These are phyloP conservation scores for Clytia hemisphaerica DNA, from an alignment of 30 jellyfish, hydroid and myxozoan species.

Conservation along the genomic window DNA sequence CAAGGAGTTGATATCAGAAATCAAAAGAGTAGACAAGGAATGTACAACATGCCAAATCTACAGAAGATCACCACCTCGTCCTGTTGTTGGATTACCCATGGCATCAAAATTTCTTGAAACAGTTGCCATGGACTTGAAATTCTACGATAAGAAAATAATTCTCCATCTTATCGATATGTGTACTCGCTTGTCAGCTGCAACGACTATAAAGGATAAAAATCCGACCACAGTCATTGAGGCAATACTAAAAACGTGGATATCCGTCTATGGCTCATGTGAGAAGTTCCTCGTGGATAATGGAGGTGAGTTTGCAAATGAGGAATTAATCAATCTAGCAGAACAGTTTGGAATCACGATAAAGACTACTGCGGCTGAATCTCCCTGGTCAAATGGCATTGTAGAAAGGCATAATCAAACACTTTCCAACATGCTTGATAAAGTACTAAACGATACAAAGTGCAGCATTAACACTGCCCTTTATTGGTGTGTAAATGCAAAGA, in stretches of 20 bases:
- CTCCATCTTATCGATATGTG: slow-evolving; percentile 7
- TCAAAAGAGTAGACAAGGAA: neutral
- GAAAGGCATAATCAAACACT: slow-evolving; percentile 27
- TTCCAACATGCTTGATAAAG: slow-evolving; percentile 1
- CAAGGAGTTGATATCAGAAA: neutral
- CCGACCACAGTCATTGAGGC: neutral
- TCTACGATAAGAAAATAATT: too few species aligned
- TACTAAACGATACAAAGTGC: slow-evolving; percentile 13
- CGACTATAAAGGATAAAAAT: neutral
- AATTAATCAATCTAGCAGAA: neutral
- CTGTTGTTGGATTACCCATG: slow-evolving; percentile 28
- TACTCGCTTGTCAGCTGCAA: slow-evolving; percentile 13
- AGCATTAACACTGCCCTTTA: neutral
- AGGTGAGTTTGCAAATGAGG: slow-evolving; percentile 14
- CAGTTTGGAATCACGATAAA: neutral
- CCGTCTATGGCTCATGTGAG: slow-evolving; percentile 1
- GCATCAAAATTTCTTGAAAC: slow-evolving; percentile 23
- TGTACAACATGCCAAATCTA: slow-evolving; percentile 14
- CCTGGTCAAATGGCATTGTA: slow-evolving; percentile 15
- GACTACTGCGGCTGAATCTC: slow-evolving; percentile 25
- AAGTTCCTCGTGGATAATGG: slow-evolving; percentile 20
- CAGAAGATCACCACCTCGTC: slow-evolving; percentile 5
- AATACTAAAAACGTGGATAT: slow-evolving; percentile 7
- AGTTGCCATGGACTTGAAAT: slow-evolving; percentile 30
- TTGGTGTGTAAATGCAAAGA: slow-evolving; percentile 41